phyloP scores from a whole-genome alignment of 2,113 vertebrate genomes.

The Marcusenius ussheri region DNA sequence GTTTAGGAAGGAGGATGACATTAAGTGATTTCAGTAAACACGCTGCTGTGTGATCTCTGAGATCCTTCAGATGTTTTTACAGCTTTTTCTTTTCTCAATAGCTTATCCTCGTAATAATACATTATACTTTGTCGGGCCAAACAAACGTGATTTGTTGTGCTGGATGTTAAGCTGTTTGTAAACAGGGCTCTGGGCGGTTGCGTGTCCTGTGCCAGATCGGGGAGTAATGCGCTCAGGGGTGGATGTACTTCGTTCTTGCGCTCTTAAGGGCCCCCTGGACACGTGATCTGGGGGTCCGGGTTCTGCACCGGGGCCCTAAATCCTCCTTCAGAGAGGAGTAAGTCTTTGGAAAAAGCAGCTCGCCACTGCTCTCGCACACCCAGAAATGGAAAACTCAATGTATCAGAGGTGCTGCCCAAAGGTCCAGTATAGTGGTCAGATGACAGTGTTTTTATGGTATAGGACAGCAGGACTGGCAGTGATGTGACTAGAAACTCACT shows the following conservation, averaged over 20 bases:
- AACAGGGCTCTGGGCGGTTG: slow-evolving; percentile 26
- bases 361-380: background rate
- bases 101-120: background rate
- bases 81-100: background rate
- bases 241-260: background rate
- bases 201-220: background rate
- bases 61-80: background rate
- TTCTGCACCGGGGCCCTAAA: background rate
- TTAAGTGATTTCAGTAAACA: slow-evolving; percentile 34
- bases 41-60: background rate
- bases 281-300: background rate
- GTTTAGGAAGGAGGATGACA: slow-evolving; percentile 25
- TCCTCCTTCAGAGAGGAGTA: background rate
- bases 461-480: background rate
- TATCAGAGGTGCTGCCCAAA: background rate
- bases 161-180: slow-evolving; percentile 7
- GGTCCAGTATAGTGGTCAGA: background rate
- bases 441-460: background rate
- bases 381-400: background rate
- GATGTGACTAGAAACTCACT: background rate
- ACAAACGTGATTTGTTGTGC: slow-evolving; percentile 8
- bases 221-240: background rate
- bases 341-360: background rate
- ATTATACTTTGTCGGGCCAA: background rate
- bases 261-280: background rate